Conservation (phyloP, 2,888 invertebrate species). For the Aplocera efformata region DNA sequence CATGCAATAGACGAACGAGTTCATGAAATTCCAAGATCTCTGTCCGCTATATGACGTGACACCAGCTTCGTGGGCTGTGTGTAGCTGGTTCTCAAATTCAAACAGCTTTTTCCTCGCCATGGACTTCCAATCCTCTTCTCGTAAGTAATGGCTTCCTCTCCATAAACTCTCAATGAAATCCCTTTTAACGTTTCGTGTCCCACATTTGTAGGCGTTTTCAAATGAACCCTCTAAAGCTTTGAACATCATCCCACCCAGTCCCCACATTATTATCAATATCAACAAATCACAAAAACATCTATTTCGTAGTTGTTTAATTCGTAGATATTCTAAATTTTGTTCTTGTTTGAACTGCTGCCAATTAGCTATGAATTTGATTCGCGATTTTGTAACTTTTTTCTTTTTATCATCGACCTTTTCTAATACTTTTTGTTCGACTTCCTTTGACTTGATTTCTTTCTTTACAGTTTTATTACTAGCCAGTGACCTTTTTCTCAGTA, state of each 20-base stretch:
- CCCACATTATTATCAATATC: slow-evolving; percentile 86
- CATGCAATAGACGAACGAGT: slow-evolving; percentile 91
- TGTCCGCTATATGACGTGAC: slow-evolving; percentile 91
- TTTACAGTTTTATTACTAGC: slow-evolving; percentile 38
- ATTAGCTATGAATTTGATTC: slow-evolving; percentile 65
- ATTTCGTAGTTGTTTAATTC: slow-evolving; percentile 80
- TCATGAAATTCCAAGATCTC: slow-evolving; percentile 93
- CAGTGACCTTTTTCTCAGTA: slow-evolving; percentile 54
- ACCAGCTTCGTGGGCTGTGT: slow-evolving; percentile 91
- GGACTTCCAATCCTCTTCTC: slow-evolving; percentile 95
- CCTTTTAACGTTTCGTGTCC: slow-evolving; percentile 91
- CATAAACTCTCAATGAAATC: slow-evolving; percentile 92
- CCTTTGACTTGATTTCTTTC: slow-evolving; percentile 38
- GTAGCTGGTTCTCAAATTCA: slow-evolving; percentile 92
- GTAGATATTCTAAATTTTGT: slow-evolving; percentile 77
- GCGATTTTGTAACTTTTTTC: slow-evolving; percentile 50
- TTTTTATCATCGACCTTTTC: slow-evolving; percentile 43
- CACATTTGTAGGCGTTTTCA: slow-evolving; percentile 93
- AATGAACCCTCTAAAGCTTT: slow-evolving; percentile 91
- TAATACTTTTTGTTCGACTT: slow-evolving; percentile 44
- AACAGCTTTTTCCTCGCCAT: slow-evolving; percentile 89
- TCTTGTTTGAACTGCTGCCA: slow-evolving; percentile 82
- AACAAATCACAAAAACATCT: slow-evolving; percentile 85
- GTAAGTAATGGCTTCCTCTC: slow-evolving; percentile 89
- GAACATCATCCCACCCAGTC: slow-evolving; percentile 89